Percentiles rank a stretch among this genome's conserved stretches.
phyloP scores from a whole-genome alignment of 2,888 invertebrate species.

The Maniola hyperantus region DNA sequence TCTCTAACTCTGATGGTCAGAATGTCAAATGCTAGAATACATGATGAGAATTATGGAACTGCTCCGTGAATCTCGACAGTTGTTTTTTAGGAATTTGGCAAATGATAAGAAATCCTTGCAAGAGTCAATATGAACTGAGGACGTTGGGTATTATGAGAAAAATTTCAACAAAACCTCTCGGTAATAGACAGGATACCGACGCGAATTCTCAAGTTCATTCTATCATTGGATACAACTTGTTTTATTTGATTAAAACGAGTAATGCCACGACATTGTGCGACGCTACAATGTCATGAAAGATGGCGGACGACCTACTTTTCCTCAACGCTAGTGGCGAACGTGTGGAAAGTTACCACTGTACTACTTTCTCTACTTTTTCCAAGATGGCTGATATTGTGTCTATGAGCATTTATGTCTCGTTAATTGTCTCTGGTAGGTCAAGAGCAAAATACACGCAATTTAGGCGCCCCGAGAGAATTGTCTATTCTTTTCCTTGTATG shows the following conservation, averaged over 20 bases:
- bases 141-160: too few species aligned
- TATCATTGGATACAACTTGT: slow-evolving; percentile 5
- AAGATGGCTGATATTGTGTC: slow-evolving; percentile 70
- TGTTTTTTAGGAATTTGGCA: neutral
- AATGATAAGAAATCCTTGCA: neutral
- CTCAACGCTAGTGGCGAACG: slow-evolving; percentile 71
- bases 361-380: slow-evolving; percentile 83
- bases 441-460: slow-evolving; percentile 48
- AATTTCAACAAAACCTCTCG: neutral
- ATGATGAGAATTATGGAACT: too few species aligned
- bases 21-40: too few species aligned
- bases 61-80: too few species aligned
- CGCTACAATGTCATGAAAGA: slow-evolving; percentile 70
- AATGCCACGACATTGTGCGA: slow-evolving; percentile 46
- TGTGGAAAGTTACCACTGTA: slow-evolving; percentile 81
- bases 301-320: slow-evolving; percentile 79
- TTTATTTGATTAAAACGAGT: slow-evolving; percentile 25
- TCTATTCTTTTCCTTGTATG: neutral
- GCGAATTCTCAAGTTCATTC: neutral
- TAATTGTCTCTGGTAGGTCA: slow-evolving; percentile 63
- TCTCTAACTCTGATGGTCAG: too few species aligned
- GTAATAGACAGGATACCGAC: neutral
- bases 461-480: slow-evolving; percentile 14
- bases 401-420: slow-evolving; percentile 50
- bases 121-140: neutral